These are phyloP conservation scores for Anguilla pacifica DNA, from an alignment of 2,797 vertebrate species.

Conservation along the genomic window DNA sequence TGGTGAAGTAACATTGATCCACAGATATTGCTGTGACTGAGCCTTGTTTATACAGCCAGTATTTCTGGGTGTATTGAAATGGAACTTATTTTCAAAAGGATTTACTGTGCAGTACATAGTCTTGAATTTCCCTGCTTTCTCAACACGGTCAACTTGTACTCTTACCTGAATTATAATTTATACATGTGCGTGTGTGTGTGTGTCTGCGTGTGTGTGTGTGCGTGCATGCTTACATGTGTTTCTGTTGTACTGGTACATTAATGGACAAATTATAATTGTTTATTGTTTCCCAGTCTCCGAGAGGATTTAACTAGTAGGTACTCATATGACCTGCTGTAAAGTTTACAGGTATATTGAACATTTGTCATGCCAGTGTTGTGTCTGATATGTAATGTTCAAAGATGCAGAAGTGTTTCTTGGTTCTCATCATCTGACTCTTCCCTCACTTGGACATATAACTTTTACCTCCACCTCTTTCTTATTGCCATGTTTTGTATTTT, in stretches of 20 bases:
- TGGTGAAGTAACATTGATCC: neutral
- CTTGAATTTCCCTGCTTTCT: neutral
- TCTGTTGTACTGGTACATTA: neutral
- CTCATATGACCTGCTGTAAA: neutral
- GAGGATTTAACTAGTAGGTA: neutral
- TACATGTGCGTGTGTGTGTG: neutral
- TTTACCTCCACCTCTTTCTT: neutral
- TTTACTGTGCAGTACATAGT: neutral
- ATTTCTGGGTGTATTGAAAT: neutral
- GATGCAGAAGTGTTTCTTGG: neutral
- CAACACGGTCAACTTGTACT: neutral
- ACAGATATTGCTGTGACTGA: neutral
- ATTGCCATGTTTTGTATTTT: neutral
- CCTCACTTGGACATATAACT: neutral
- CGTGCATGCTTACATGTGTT: neutral
- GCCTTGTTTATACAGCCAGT: slow-evolving; percentile 3
- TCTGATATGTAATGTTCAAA: neutral
- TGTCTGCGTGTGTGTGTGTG: neutral
- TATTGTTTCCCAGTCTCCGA: neutral
- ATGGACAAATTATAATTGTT: neutral
- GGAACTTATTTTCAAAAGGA: neutral
- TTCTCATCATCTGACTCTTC: neutral
- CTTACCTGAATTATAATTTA: neutral
- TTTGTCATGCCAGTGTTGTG: neutral
- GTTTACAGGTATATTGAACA: neutral